Evolutionary conservation across 2,113 vertebrate genomes (phyloP), one percentile per base, ranked within the genome.

Genomic region (Apaloderma vittatum): DNA sequence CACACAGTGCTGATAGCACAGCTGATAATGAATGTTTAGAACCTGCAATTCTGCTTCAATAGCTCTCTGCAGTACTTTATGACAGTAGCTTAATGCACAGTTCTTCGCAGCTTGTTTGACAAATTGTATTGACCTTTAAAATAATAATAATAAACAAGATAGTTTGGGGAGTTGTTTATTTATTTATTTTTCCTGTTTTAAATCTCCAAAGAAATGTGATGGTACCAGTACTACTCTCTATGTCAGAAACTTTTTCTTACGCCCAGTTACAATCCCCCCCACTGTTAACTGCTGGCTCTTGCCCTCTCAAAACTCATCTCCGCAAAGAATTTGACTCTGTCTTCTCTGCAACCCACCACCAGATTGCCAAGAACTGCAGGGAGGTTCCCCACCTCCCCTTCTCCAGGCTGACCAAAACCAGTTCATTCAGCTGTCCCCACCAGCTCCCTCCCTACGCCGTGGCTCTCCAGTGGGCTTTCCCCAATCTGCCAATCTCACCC

Each of bases 21-120:
- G 72, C 45, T 96, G 74, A 4, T 97, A 98, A 65, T 96, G 97
- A 74, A 73, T 4, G 3, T 78, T 78, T 32, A 98, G 63, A 52
- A 98, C 63, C 57, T 98, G 95, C 86, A 97, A 24, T 76, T 98
- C 98, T 3, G 98, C 98, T 30, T 92, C 93, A 32, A 86, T 9
- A 0, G 97, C 98, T 94, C 98, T 97, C 90, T 97, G 96, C 68
- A 95, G 66, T 2, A 80, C 27, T 4, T 78, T 72, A 16, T 93
- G 62, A 79, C 93, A 97, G 94, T 45, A 97, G 40, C 46, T 12
- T 3, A 94, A 81, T 3, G 72, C 37, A 66, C n/a, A 46, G 52
- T 68, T 71, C 90, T 73, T 89, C 81, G 54, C 32, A 22, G 24
- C 23, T 45, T 96, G 89, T 78, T 92, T 51, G 37, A 23, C 63